phyloP scores from a whole-genome alignment of 2,113 vertebrate species.

The Crocuta crocuta region DNA sequence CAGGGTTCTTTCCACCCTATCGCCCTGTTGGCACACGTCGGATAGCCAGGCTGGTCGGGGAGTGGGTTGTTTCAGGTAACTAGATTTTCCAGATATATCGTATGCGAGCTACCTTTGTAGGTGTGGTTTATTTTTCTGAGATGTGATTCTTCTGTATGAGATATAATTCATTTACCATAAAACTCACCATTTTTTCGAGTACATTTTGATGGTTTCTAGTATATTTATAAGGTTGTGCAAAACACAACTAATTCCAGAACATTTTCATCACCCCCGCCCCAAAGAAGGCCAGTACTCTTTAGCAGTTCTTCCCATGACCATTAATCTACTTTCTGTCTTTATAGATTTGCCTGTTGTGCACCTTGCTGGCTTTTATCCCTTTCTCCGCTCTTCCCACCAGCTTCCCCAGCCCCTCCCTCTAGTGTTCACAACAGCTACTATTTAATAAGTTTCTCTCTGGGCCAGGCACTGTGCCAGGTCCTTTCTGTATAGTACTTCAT shows the following conservation, averaged over 20 bases:
- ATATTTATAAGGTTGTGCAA: neutral
- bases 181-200: neutral
- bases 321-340: neutral
- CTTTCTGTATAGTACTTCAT: neutral
- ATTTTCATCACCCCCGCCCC: neutral
- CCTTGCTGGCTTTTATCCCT: neutral
- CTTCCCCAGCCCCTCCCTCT: neutral
- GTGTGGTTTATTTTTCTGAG: neutral
- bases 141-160: neutral
- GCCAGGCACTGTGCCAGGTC: neutral
- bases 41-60: neutral
- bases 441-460: neutral
- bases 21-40: accelerated
- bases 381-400: neutral
- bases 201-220: neutral
- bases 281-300: neutral
- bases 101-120: neutral
- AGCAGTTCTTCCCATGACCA: neutral
- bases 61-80: neutral
- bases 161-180: neutral
- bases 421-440: neutral
- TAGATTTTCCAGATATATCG: neutral
- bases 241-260: neutral
- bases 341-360: neutral
- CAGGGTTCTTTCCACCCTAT: neutral